phyloP scores from a whole-genome alignment of 2,797 vertebrate genomes.

The Lutra lutra region DNA sequence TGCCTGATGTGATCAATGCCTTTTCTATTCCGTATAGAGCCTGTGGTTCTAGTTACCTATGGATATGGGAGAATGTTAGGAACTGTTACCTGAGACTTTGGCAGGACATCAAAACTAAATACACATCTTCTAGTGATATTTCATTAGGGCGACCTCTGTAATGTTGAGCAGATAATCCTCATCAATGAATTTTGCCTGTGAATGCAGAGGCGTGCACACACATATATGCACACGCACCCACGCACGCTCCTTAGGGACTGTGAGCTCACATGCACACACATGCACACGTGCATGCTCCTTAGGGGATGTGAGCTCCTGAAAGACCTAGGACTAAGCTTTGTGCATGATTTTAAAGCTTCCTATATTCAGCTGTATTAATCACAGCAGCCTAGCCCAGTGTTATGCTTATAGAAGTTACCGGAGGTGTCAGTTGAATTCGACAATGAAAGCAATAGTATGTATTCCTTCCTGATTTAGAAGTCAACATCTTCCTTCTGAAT shows the following conservation, averaged over 20 bases:
- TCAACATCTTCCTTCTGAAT: not conserved
- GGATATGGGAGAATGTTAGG: not conserved
- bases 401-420: not conserved
- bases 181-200: not conserved
- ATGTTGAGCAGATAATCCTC: not conserved
- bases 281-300: not conserved
- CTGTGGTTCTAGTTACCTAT: not conserved
- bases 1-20: not conserved
- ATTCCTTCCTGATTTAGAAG: slow-evolving; percentile 22
- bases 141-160: not conserved
- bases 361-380: not conserved
- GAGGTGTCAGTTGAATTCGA: not conserved
- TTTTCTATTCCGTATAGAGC: not conserved
- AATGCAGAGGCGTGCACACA: fast-evolving
- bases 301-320: not conserved
- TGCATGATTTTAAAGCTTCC: not conserved
- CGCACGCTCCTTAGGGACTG: no score
- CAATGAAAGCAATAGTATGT: not conserved
- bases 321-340: not conserved
- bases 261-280: not conserved
- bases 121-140: not conserved
- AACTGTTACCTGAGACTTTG: not conserved
- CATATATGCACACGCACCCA: not conserved
- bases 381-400: not conserved
- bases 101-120: not conserved